Evolutionary conservation across 2,113 vertebrate genomes (phyloP), one percentile per base, ranked within the genome.

Genomic region (Macroglossus sobrinus): DNA sequence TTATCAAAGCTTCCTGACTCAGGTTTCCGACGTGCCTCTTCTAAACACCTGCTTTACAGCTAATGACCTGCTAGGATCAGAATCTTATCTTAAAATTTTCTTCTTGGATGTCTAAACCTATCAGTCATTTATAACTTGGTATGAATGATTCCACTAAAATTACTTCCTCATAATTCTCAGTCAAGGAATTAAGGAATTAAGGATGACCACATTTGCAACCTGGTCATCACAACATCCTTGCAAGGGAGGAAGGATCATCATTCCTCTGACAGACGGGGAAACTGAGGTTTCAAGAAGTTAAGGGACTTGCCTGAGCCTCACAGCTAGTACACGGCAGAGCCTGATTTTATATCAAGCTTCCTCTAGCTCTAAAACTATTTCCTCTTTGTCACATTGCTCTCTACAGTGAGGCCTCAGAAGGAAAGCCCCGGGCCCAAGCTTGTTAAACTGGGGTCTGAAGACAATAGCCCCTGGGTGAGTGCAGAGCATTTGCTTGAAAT

Each of bases 51-150:
- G 30, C 61, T 80, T 59, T 64, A 69, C 38, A 94, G 38, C 24
- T 22, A 3, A 71, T 61, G 50, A 72, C n/a, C 47, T 38, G 33
- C 30, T 19, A 76, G n/a, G 28, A 76, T 40, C 53, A 64, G 63
- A 78, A 82, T 64, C 57, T 43, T 57, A 47, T 74, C 57, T 24
- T 57, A 33, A n/a, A 76, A 26, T 81, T 86, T 82, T 87, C 30
- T 80, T 45, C 18, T 66, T 71, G 15, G 40, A 79, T 14, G 24
- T 66, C 89, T 80, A 89, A 68, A 84, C 35, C 50, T 6, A 50
- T 5, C 5, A 68, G 38, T 53, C 63, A 88, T 79, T 80, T 80
- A 75, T 21, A 81, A 80, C 38, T 47, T 66, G 22, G 40, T n/a
- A 68, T 22, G 43, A 93, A 57, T n/a, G n/a, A 74, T n/a, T 91